Percentiles rank a stretch among this genome's conserved stretches.
Conservation (phyloP, 2,888 invertebrate species). For the Amblyjoppa fuscipennis region DNA sequence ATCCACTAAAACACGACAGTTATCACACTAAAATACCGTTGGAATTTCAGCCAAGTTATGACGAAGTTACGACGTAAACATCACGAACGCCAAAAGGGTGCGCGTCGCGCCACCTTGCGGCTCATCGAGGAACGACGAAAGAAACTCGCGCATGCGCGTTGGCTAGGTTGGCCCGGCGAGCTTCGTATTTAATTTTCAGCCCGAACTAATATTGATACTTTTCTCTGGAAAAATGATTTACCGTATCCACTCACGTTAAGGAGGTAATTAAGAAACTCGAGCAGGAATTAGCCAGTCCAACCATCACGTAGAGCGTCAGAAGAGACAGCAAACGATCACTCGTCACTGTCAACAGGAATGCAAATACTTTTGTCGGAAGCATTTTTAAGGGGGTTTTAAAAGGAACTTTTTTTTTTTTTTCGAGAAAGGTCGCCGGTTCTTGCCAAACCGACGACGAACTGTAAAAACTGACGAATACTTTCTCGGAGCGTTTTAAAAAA, state of each 20-base stretch:
- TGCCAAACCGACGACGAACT: neutral
- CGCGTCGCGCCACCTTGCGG: conserved; percentile 50
- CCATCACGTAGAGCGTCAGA: conserved; percentile 3
- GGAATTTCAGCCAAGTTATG: conserved; percentile 41
- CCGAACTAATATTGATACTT: neutral
- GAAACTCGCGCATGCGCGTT: conserved; percentile 53
- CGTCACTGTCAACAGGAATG: conserved; percentile 29
- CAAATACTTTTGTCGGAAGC: conserved; percentile 35
- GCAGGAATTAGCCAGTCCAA: conserved; percentile 19
- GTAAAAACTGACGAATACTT: neutral
- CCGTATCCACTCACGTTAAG: neutral
- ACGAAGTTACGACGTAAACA: conserved; percentile 53
- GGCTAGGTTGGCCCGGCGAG: neutral
- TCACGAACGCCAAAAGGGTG: conserved; percentile 22
- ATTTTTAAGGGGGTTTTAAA: conserved; percentile 21
- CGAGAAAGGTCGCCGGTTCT: neutral
- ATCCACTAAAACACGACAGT: neutral
- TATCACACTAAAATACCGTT: conserved; percentile 40
- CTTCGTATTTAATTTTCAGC: neutral
- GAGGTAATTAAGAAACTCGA: neutral
- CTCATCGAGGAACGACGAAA: conserved; percentile 12
- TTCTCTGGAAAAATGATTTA: neutral
- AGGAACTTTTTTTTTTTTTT: neutral
- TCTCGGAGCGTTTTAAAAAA: neutral
- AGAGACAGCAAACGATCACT: conserved; percentile 28